A percentile compares a stretch with the other conserved stretches of the same genome.
phyloP scores from a whole-genome alignment of 2,888 invertebrate species.

The Dicranocentrus wangi region DNA sequence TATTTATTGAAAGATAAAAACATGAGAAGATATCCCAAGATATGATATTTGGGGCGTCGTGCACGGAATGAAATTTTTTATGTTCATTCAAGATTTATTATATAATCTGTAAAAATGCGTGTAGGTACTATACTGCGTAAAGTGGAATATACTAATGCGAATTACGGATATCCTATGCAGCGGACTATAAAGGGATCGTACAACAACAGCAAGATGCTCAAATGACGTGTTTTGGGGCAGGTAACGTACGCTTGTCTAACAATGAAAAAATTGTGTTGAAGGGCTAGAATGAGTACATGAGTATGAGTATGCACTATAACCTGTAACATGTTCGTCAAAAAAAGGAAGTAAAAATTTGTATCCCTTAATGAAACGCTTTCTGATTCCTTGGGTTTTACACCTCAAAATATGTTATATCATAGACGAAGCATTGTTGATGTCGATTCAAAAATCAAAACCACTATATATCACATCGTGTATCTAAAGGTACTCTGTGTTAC shows the following conservation, averaged over 20 bases:
- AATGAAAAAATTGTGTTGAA: background rate
- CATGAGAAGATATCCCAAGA: conserved; percentile 2
- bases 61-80: conserved; percentile 9
- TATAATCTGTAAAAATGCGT: conserved; percentile 13
- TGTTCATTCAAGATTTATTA: background rate
- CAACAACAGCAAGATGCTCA: conserved; percentile 30
- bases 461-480: background rate
- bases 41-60: conserved; percentile 21
- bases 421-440: background rate
- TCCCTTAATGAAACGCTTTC: conserved; percentile 58
- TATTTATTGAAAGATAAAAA: conserved; percentile 11
- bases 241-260: conserved; percentile 1
- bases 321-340: conserved; percentile 22
- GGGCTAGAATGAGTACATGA: background rate
- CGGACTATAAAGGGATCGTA: no score
- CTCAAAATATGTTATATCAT: conserved; percentile 19
- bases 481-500: background rate
- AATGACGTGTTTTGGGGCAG: conserved; percentile 35
- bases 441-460: conserved; percentile 28
- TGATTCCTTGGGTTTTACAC: conserved; percentile 41
- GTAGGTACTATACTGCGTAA: no score
- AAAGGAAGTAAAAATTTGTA: conserved; percentile 60
- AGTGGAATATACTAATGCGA: no score
- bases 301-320: background rate
- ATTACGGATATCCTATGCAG: no score